A percentile compares a stretch with the other conserved stretches of the same genome.
phyloP scores from a whole-genome alignment of 2,888 invertebrate genomes.

The Pterobdella sp. region DNA sequence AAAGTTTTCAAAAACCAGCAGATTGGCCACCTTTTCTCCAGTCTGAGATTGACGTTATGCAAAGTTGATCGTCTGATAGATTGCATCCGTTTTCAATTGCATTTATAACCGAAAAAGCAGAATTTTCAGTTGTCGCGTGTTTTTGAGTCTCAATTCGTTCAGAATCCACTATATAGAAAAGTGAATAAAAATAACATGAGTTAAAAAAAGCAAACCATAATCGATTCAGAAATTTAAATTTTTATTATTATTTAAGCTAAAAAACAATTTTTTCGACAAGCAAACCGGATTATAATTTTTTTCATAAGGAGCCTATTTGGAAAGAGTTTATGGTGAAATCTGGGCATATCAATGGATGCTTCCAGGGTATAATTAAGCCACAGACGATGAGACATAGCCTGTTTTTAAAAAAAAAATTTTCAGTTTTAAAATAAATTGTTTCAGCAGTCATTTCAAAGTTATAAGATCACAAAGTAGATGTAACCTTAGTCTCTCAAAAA shows the following conservation, averaged over 20 bases:
- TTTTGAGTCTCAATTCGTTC: not conserved
- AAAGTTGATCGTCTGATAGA: not conserved
- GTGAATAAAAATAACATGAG: too few species aligned
- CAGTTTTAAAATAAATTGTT: too few species aligned
- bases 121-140: not conserved
- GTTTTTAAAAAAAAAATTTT: too few species aligned
- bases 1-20: not conserved
- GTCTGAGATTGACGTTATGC: not conserved
- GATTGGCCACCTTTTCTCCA: not conserved
- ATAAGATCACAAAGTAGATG: too few species aligned
- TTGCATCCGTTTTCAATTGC: not conserved
- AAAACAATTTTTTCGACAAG: not conserved
- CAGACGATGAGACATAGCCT: slow-evolving; percentile 52
- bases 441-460: too few species aligned
- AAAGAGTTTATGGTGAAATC: slow-evolving; percentile 75
- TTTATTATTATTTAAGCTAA: not conserved
- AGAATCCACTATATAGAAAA: too few species aligned
- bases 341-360: slow-evolving; percentile 68
- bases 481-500: too few species aligned
- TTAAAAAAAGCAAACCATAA: too few species aligned
- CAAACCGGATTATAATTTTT: slow-evolving; percentile 21
- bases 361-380: slow-evolving; percentile 71
- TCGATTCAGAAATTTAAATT: not conserved
- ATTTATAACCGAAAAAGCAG: not conserved
- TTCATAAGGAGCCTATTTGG: slow-evolving; percentile 68